Conservation (phyloP, 1,140 invertebrate species). For the Catajapyx aquilonaris region DNA sequence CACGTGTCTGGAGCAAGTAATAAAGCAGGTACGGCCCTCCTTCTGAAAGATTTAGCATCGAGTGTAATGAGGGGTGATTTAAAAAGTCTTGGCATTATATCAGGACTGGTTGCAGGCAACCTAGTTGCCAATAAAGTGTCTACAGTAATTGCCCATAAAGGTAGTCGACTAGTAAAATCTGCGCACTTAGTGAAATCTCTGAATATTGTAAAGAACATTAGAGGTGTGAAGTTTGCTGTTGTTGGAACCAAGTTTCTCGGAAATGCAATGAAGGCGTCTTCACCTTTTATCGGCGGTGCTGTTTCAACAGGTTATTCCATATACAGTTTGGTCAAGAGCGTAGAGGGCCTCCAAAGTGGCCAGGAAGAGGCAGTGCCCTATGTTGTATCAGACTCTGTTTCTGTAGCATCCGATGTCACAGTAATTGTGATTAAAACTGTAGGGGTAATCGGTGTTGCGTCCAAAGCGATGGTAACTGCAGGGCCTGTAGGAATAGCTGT, state of each 20-base stretch:
- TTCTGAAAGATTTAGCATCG: too few species aligned
- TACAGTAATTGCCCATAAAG: too few species aligned
- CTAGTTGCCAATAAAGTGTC: too few species aligned
- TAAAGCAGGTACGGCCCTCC: too few species aligned
- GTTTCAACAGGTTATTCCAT: not conserved
- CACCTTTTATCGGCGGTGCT: not conserved
- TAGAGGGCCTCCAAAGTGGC: not conserved
- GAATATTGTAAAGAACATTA: too few species aligned
- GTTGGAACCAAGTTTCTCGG: not conserved
- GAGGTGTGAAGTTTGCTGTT: not conserved
- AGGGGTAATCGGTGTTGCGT: not conserved
- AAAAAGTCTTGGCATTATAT: too few species aligned
- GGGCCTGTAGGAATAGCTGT: not conserved
- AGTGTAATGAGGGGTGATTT: too few species aligned
- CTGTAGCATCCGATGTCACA: not conserved
- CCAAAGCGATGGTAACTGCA: not conserved
- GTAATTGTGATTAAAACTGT: not conserved
- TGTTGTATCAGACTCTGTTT: not conserved
- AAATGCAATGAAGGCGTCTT: not conserved
- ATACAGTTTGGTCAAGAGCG: not conserved
- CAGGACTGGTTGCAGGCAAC: too few species aligned
- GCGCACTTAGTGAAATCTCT: too few species aligned
- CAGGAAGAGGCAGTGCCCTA: not conserved
- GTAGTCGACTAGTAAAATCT: too few species aligned
- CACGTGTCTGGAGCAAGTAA: too few species aligned